Evolutionary conservation across 37 sponge, comb jelly and placozoan species (phyloP), one percentile per base, ranked within the genome.

Genomic region (Chondrilla cf. caribensis): DNA sequence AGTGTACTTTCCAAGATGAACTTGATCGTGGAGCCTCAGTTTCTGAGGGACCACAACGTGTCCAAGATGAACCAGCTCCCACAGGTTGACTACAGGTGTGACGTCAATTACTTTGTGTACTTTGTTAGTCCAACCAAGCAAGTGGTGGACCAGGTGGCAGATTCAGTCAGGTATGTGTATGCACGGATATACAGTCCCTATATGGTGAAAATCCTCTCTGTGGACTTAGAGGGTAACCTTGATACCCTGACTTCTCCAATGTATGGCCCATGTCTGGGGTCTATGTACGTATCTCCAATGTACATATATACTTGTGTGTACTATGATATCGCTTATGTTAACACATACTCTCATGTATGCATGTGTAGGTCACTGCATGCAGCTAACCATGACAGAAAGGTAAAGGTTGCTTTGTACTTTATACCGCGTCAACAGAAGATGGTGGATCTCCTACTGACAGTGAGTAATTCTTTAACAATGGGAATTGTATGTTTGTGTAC

Each of bases 21-120:
- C 62, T 51, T 82, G 37, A 28, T 82, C 29, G 44, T 82, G 22
- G 83, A 82, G 54, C 41, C 66, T 42, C 35, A 38, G 9, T 66
- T 62, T 18, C 57, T 84, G 54, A 64, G 78, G 81, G 89, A 84
- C 25, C 43, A 47, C n/a, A 86, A 87, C 19, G 93, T 95, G 65
- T 38, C 22, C 17, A 91, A 92, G 78, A 90, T 95, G 93, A 60
- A 84, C 24, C 86, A 87, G 33, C 75, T 95, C 2, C 94, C 87
- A 0, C 24, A 29, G 6, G 55, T 81, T 9, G 62, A 54, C 9
- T 60, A 85, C 19, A 82, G 78, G 6, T 47, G 38, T 28, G 82
- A 80, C 24, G 88, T 70, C 31, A 18, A 82, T 17, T 79, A 94
- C 38, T 84, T 82, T 54, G 38, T 87, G 24, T 94, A 87, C 79